These are phyloP conservation scores for Adrianichthys oophorus DNA, from an alignment of 2,797 vertebrate genomes.

Conservation along the genomic window DNA sequence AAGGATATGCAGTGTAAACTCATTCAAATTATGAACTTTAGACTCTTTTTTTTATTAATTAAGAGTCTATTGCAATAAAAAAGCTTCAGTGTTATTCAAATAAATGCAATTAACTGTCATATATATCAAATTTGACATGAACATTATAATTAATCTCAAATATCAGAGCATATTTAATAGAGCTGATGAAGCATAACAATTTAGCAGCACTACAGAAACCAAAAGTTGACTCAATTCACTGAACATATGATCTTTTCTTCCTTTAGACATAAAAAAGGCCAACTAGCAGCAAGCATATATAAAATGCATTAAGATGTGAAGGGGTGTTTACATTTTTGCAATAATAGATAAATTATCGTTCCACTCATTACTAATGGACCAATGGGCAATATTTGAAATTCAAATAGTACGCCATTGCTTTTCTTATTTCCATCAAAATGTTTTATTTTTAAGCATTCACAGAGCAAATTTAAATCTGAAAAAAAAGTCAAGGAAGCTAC, in stretches of 20 bases:
- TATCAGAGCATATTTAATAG: too few relatives aligned
- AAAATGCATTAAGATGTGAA: slow-evolving; percentile 61
- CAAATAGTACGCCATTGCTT: slow-evolving; percentile 48
- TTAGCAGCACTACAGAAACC: not conserved
- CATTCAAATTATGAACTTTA: too few relatives aligned
- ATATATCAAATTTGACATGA: too few relatives aligned
- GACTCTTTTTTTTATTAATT: too few relatives aligned
- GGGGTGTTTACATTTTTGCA: slow-evolving; percentile 79
- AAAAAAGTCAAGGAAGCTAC: slow-evolving; percentile 40
- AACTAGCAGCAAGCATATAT: slow-evolving; percentile 39
- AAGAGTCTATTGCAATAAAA: too few relatives aligned
- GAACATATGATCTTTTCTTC: too few relatives aligned
- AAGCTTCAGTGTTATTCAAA: too few relatives aligned
- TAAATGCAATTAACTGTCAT: too few relatives aligned
- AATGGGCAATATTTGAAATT: slow-evolving; percentile 61
- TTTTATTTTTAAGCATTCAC: slow-evolving; percentile 57
- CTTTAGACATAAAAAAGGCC: slow-evolving; percentile 13
- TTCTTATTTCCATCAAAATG: slow-evolving; percentile 59
- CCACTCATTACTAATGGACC: slow-evolving; percentile 54
- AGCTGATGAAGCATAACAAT: too few relatives aligned
- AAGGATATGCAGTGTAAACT: too few relatives aligned
- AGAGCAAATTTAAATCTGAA: slow-evolving; percentile 46
- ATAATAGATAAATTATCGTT: slow-evolving; percentile 72
- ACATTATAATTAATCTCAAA: too few relatives aligned
- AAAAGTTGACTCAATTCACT: not conserved